Conservation (phyloP, 2,113 vertebrate genomes). For the Brachypodius melanocephalos region DNA sequence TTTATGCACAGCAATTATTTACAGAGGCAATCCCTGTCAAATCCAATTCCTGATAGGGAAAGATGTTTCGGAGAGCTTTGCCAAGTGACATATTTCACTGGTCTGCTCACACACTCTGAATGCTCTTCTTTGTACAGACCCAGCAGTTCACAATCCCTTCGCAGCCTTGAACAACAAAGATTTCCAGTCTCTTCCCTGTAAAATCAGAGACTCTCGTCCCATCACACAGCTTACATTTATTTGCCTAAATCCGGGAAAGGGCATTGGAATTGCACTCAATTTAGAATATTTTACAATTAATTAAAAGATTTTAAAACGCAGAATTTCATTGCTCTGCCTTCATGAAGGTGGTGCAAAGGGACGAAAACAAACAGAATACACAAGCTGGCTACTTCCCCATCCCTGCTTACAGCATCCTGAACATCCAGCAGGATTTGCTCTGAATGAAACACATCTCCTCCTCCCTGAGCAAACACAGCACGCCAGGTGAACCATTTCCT, state of each 20-base stretch:
- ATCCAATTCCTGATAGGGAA: background rate
- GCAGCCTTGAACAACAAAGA: background rate
- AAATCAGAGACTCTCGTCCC: background rate
- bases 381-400: background rate
- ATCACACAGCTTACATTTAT: background rate
- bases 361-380: background rate
- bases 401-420: background rate
- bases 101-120: background rate
- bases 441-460: background rate
- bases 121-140: background rate
- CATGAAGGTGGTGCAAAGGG: background rate
- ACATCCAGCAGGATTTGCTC: background rate
- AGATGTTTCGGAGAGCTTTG: background rate
- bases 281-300: background rate
- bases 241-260: fast-evolving
- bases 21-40: background rate
- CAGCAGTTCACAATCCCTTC: background rate
- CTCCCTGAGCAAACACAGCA: background rate
- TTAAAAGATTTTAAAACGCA: background rate
- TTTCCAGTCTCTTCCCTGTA: background rate
- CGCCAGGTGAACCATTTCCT: background rate
- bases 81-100: background rate
- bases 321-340: background rate
- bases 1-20: background rate
- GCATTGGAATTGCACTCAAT: background rate